A percentile compares a stretch with the other conserved stretches of the same genome.
Conservation (phyloP, 1,140 invertebrate genomes). For the Cephus cinctus region DNA sequence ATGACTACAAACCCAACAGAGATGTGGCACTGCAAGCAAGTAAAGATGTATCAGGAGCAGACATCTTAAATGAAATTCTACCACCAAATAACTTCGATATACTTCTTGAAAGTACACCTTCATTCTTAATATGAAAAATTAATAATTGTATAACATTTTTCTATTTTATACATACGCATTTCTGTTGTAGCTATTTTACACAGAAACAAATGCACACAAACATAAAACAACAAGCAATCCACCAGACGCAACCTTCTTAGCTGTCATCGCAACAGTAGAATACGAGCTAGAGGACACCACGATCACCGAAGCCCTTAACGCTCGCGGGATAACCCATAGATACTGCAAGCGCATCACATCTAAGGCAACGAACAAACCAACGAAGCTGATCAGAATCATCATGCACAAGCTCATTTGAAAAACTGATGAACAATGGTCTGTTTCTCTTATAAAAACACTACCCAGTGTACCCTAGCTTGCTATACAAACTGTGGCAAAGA, state of each 20-base stretch:
- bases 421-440: slow-evolving; percentile 1
- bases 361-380: slow-evolving; percentile 1
- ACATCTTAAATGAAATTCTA: too few relatives aligned
- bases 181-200: too few relatives aligned
- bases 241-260: not conserved
- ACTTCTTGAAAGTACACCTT: too few relatives aligned
- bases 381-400: not conserved
- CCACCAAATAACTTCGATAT: too few relatives aligned
- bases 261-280: not conserved
- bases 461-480: not conserved
- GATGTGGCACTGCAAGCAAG: too few relatives aligned
- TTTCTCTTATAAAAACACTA: slow-evolving; percentile 1
- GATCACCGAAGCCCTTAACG: not conserved
- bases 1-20: too few relatives aligned
- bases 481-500: not conserved
- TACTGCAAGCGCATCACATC: slow-evolving; percentile 1
- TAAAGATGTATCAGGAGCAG: too few relatives aligned
- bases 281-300: not conserved
- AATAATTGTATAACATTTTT: too few relatives aligned
- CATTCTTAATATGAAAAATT: too few relatives aligned
- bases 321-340: not conserved
- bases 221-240: not conserved
- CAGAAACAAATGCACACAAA: not conserved
- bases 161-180: too few relatives aligned
- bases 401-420: not conserved